Evolutionary conservation across 2,797 vertebrate species (phyloP).

Genomic region (Anableps anableps): DNA sequence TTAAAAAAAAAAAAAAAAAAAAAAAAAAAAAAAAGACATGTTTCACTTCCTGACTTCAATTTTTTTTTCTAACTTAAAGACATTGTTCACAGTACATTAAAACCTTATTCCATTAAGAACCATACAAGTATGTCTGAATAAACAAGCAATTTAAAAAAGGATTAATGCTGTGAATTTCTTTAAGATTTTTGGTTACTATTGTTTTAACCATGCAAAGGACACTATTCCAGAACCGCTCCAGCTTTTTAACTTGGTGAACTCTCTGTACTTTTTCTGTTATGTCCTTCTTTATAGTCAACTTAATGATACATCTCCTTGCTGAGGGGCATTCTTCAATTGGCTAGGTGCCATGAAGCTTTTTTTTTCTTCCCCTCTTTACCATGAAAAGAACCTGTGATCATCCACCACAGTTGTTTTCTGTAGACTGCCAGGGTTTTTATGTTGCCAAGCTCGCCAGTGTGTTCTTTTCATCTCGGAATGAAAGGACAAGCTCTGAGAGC

Average conservation of each 20-base stretch:
- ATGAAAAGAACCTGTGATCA: constrained; percentile 18
- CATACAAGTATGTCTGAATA: background rate
- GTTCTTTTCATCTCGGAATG: background rate
- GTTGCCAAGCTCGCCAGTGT: background rate
- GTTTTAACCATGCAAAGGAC: background rate
- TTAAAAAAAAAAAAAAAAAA: background rate
- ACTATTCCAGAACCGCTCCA: background rate
- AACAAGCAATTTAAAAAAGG: background rate
- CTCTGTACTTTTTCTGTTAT: background rate
- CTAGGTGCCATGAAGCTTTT: background rate
- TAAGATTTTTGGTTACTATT: background rate
- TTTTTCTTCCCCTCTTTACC: background rate
- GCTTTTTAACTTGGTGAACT: background rate
- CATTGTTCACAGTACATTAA: background rate
- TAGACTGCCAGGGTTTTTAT: background rate
- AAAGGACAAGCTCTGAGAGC: background rate
- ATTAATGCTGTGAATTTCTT: background rate
- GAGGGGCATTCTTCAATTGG: background rate
- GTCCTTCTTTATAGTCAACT: background rate
- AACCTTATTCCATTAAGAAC: background rate
- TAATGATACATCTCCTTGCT: background rate
- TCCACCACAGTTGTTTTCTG: background rate
- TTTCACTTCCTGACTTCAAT: background rate
- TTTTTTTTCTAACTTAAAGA: background rate
- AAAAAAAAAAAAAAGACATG: background rate